A percentile compares a stretch with the other conserved stretches of the same genome.
These are phyloP conservation scores for Sebastes cheni DNA, from an alignment of 2,797 vertebrate genomes.

Conservation along the genomic window DNA sequence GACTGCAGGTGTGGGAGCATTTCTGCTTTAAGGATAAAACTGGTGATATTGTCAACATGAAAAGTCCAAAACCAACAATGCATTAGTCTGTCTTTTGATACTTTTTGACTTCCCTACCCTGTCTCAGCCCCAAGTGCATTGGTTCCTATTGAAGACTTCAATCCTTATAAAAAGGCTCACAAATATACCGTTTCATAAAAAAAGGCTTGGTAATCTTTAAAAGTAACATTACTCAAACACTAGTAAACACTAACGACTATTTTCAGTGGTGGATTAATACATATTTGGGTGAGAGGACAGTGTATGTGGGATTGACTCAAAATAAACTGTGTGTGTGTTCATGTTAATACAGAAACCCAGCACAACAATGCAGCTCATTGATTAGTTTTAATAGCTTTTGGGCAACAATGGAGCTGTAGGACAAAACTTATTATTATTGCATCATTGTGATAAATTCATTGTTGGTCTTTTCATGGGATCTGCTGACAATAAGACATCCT, in stretches of 20 bases:
- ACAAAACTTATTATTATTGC: background rate
- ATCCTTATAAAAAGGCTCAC: background rate
- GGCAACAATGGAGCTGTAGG: background rate
- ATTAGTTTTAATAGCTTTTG: background rate
- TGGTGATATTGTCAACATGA: background rate
- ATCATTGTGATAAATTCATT: background rate
- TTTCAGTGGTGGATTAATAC: background rate
- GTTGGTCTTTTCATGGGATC: background rate
- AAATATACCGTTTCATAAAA: no score
- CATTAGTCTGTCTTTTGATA: background rate
- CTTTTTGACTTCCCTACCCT: background rate
- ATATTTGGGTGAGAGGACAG: background rate
- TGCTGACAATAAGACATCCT: background rate
- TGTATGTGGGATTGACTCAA: background rate
- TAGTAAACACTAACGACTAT: background rate
- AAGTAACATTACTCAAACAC: background rate
- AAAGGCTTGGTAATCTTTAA: background rate
- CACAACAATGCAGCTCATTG: background rate
- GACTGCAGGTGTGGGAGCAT: background rate
- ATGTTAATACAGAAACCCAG: background rate
- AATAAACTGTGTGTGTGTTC: background rate
- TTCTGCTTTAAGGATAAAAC: background rate
- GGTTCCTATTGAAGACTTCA: background rate
- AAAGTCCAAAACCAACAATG: background rate
- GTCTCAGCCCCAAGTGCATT: no score